Evolutionary conservation across 2,888 invertebrate genomes (phyloP), one percentile per base, ranked within the genome.

Genomic region (Cynaeus angustus): DNA sequence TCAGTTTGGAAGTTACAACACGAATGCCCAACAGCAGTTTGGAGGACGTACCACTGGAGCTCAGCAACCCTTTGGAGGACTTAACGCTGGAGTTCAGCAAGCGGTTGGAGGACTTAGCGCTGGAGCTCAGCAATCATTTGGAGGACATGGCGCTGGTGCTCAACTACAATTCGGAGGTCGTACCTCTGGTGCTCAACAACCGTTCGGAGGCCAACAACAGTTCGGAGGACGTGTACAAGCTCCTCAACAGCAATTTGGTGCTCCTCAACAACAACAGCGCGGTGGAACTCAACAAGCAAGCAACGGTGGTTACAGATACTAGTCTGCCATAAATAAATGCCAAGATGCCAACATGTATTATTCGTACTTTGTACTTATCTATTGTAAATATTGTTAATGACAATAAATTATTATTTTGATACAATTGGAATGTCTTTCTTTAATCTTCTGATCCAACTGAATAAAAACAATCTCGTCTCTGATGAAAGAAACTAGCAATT

Each of bases 251-350:
- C 45, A 21, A 21, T 21, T 3, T 21, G 21, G 21, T 3, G 21
- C 21, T 21, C 21, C 21, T 21, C 21, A 21, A 21, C 21, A 21
- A 21, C 55, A 33, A 37, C 10, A 43, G 10, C 61, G 59, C 5
- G 62, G 46, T 37, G 50, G 71, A 28, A n/a, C 30, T 50, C 21
- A 67, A 56, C 38, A 64, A 45, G 45, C 59, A n/a, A 62, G 43
- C 12, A 64, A 72, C 28, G 67, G 74, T 7, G 65, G 74, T 37
- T 79, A 79, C 65, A 76, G 75, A 72, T 79, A 79, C 67, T 79
- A 77, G 66, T 62, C 66, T 14, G 26, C 26, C 21, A 6, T 13
- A 13, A 33, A 55, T n/a, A 30, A 56, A 48, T 55, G 45, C 46
- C 50, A 46, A 62, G 16, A 45, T 66, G 59, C 65, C 65, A 58